Conservation (phyloP, 1,140 invertebrate genomes). For the Plodia interpunctella region DNA sequence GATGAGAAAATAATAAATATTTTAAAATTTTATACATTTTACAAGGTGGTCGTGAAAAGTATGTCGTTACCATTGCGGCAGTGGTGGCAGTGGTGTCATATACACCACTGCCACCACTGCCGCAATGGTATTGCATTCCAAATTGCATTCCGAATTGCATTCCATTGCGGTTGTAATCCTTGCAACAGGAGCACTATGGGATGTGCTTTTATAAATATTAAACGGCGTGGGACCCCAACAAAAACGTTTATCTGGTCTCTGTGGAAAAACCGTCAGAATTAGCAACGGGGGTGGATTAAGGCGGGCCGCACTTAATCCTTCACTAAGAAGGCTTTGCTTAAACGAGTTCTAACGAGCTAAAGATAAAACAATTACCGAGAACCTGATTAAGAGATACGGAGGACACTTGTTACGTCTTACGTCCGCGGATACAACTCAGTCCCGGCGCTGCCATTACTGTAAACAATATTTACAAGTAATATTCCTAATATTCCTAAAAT, state of each 20-base stretch:
- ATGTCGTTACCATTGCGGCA: constrained; percentile 36
- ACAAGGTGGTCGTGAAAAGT: background rate
- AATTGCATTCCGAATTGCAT: constrained; percentile 58
- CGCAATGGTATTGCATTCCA: no score
- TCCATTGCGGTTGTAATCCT: constrained; percentile 51
- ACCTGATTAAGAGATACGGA: constrained; percentile 74
- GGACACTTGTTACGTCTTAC: constrained; percentile 74
- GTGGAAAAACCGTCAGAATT: constrained; percentile 73
- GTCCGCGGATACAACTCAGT: constrained; percentile 31
- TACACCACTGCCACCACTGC: constrained; percentile 30
- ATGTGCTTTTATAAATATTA: constrained; percentile 71
- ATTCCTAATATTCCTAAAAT: no score
- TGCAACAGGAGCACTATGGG: constrained; percentile 57
- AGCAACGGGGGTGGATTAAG: constrained; percentile 72
- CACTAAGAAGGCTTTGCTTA: constrained; percentile 76
- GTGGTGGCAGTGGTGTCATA: no score
- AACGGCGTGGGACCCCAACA: constrained; percentile 56
- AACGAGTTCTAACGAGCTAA: constrained; percentile 76
- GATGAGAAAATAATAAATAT: constrained; percentile 19
- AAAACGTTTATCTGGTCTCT: constrained; percentile 72
- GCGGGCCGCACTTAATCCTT: constrained; percentile 74
- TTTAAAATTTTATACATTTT: background rate
- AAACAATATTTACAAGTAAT: no score
- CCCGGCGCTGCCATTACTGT: constrained; percentile 24
- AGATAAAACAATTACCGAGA: constrained; percentile 75